Base-by-base conservation (phyloP, 2,113 vertebrate species). In the Rana temporaria region DNA sequence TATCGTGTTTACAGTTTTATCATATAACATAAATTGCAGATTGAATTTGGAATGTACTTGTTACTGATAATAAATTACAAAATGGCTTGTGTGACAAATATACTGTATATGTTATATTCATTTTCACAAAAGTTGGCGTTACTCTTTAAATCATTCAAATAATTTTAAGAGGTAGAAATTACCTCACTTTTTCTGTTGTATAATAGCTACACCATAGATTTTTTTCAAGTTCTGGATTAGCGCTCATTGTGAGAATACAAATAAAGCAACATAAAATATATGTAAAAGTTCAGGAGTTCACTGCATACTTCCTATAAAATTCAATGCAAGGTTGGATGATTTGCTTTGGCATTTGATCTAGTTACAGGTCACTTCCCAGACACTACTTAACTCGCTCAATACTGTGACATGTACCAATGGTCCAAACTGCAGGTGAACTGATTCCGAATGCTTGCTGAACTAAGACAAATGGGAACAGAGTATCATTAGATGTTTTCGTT, bases 401-500 rank as follows among this genome's bases (percentile, higher is more conserved):
- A 67, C 32, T 42, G 48, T 53, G 63, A 69, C 52, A 69, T 73
- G 70, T 75, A 63, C 52, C 53, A 34, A 32, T n/a, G 32, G 72
- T 42, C 63, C 72, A 66, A 60, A 34, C 72, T 48, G 32, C 26
- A 76, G 68, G 72, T 68, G 63, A 76, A 75, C 81, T 75, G 53
- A 60, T 68, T 30, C 68, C 3, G 60, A 77, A 63, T 77, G 72
- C 72, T 75, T 30, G 22, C 53, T 71, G 78, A 80, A 80, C 56
- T 69, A 60, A 70, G 57, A 71, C 78, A 70, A 60, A 71, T 71
- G 67, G 56, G 78, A 71, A 70, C 38, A 80, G n/a, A 42, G 56
- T 63, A 62, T 80, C 34, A 79, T 79, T 78, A 69, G 77, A 57
- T 60, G 72, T 75, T 75, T 73, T 75, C 72, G 38, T 74, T 57